Evolutionary conservation across 2,888 invertebrate genomes (phyloP), one percentile per base, ranked within the genome.

Genomic region (Drosophila atroscutellata): DNA sequence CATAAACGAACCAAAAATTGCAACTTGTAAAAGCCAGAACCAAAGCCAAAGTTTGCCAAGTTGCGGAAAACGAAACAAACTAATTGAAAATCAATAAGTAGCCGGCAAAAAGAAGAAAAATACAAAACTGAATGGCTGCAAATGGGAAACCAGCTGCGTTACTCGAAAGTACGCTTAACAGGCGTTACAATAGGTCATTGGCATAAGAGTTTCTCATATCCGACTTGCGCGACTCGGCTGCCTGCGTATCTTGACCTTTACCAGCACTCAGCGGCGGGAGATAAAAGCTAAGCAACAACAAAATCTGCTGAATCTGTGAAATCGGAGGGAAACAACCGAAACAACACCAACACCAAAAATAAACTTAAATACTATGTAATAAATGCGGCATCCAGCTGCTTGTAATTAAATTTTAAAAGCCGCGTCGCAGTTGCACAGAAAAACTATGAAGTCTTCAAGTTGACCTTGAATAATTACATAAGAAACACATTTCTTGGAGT

Each of bases 71-170:
- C 67, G 75, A 80, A 80, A 72, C 72, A 71, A 80, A 86, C 90
- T 86, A 86, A 86, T 86, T 86, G 90, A 86, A 86, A 86, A 86
- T 89, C 86, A 78, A 86, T 86, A 89, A 89, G 71, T 65, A 76
- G 55, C 58, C 57, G 63, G 62, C 42, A 57, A 72, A 62, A 24
- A 59, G 54, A 59, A 34, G 45, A 61, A 54, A 68, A 54, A 49
- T 26, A 28, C 54, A 18, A 66, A 74, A 78, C 78, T 75, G 76
- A 87, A 76, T 82, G 72, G 82, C 59, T 18, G 71, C 59, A 74
- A 79, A 66, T 77, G 20, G 72, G 57, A 77, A 75, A 75, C 55
- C 55, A 67, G 67, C 56, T 62, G 63, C 26, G 18, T 42, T 24
- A 20, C 54, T 42, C 26, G 28, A 45, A 45, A 45, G 18, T 42